Base-by-base conservation (phyloP, 1,140 invertebrate species). In the Aricia agestis region DNA sequence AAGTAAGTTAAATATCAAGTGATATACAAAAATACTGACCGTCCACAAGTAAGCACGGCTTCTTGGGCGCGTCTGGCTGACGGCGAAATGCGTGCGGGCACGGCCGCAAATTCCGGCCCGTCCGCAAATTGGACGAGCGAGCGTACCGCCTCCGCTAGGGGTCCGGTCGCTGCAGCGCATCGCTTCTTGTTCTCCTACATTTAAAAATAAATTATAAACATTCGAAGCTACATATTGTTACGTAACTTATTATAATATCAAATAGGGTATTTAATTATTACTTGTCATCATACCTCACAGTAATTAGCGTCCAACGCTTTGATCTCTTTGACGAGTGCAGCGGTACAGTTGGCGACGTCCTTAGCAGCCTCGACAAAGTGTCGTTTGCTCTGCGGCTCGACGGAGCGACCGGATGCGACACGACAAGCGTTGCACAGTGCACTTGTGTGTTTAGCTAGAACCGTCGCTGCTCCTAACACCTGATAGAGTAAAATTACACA, bases 281-380 rank as follows among this genome's bases (percentile, higher is more conserved):
- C 0, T 36, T 82, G 10, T 15, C 19, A 6, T 58, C 75, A 96
- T 18, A 94, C 92, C 36, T 96, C 94, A 5, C 93, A 94, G 78
- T 97, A 98, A 84, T 98, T 95, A 66, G 94, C 93, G 89, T 99
- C 98, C 17, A 98, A 91, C 1, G 95, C 95, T 92, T 99, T 99
- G 73, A 99, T 99, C 83, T 98, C 97, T 88, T 98, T 98, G 1
- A 99, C 98, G 6, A 99, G 93, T 76, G 95, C 95, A 0, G 98
- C 97, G 3, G 99, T 99, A 4, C 97, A 97, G 89, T 98, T 98
- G 19, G 99, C 99, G 1, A 99, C 98, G 84, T 99, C 97, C 86
- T 99, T 99, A 31, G 98, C 98, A 72, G 97, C 97, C 84, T 99
- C 98, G 17, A 99, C 98, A 89, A 99, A 99, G 84, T 99, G 98